Percentiles rank a stretch among this genome's conserved stretches.
These are phyloP conservation scores for Scopus umbretta DNA, from an alignment of 2,113 vertebrate species.

Conservation along the genomic window DNA sequence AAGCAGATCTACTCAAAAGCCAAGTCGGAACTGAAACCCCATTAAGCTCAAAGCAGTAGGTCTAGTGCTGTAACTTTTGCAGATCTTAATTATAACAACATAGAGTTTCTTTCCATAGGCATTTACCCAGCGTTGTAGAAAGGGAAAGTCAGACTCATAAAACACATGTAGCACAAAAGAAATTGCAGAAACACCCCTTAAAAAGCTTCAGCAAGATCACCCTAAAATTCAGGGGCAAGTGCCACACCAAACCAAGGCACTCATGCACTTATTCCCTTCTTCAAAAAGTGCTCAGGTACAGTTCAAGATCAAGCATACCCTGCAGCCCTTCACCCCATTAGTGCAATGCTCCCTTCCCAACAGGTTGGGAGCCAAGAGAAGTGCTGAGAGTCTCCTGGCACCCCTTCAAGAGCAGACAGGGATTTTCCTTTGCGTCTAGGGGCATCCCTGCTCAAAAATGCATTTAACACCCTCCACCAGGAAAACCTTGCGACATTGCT, in stretches of 20 bases:
- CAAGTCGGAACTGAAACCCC: neutral
- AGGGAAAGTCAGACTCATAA: neutral
- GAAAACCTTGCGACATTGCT: neutral
- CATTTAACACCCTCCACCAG: neutral
- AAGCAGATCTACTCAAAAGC: neutral
- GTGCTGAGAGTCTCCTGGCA: neutral
- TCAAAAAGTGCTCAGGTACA: neutral
- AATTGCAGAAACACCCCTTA: neutral
- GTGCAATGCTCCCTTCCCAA: neutral
- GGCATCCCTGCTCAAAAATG: neutral
- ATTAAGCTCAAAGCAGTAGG: neutral
- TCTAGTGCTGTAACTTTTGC: neutral
- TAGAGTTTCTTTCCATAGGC: neutral
- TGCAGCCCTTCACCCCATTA: neutral
- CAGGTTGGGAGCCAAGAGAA: neutral
- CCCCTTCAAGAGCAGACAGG: neutral
- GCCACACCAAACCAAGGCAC: neutral
- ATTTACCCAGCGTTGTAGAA: neutral
- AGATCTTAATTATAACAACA: neutral
- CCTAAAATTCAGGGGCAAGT: neutral
- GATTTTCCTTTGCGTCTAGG: neutral
- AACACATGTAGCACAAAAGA: neutral
- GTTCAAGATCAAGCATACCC: neutral
- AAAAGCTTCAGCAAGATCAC: neutral
- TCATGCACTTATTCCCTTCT: accelerated